Conservation (phyloP, 2,797 vertebrate species). For the Helarctos malayanus region DNA sequence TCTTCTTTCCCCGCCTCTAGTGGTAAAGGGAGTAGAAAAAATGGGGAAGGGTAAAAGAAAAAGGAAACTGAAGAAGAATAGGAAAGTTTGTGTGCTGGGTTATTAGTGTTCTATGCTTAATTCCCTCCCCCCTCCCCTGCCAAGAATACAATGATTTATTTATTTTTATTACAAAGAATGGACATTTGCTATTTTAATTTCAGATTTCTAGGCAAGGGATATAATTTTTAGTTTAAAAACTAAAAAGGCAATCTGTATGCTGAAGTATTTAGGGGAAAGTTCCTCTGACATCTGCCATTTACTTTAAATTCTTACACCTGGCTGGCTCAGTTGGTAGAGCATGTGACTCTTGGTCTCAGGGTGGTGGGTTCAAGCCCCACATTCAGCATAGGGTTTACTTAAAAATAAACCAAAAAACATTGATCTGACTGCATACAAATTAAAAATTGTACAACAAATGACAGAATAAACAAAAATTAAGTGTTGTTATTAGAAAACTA, state of each 20-base stretch:
- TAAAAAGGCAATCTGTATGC: background rate
- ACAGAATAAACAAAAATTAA: background rate
- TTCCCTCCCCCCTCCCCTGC: fast-evolving
- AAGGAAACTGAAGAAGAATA: background rate
- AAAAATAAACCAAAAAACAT: background rate
- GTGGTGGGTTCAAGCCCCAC: background rate
- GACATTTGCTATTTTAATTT: background rate
- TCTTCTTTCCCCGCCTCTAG: background rate
- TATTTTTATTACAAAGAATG: background rate
- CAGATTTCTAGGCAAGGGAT: background rate
- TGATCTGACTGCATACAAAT: background rate
- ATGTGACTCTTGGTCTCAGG: background rate
- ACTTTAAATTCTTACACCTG: background rate
- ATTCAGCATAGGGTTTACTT: background rate
- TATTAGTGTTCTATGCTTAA: background rate
- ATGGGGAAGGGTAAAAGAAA: background rate
- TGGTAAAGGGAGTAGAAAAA: background rate
- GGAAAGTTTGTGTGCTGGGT: background rate
- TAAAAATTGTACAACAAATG: conserved; percentile 4
- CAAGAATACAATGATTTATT: background rate
- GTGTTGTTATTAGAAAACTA: background rate
- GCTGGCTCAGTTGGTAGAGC: background rate
- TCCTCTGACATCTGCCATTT: background rate
- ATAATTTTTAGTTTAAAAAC: background rate
- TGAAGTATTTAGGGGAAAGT: background rate